Conservation (phyloP, 2,113 vertebrate species). For the Tachycineta bicolor region DNA sequence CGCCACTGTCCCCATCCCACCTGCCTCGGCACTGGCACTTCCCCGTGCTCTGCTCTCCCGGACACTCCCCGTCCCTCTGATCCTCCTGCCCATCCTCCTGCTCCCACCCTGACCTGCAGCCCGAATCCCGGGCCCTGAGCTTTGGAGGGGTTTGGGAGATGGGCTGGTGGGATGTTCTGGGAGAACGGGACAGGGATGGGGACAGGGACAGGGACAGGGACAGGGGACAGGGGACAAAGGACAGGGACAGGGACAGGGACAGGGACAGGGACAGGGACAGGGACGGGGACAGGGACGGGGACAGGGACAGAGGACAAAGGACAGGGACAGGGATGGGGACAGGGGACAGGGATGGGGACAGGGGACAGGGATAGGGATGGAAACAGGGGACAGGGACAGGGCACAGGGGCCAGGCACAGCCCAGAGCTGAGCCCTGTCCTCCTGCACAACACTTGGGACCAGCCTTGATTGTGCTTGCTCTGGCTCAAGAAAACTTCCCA, state of each 20-base stretch:
- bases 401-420: not conserved
- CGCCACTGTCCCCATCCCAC: not conserved
- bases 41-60: too few species aligned
- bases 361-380: not conserved
- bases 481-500: not conserved
- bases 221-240: too few species aligned
- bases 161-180: not conserved
- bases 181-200: not conserved
- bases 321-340: not conserved
- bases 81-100: not conserved
- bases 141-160: not conserved
- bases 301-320: not conserved
- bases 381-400: too few species aligned
- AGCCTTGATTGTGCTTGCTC: not conserved
- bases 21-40: rapidly evolving
- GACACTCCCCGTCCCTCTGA: too few species aligned
- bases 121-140: rapidly evolving
- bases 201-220: not conserved
- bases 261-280: not conserved
- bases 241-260: too few species aligned
- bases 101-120: not conserved
- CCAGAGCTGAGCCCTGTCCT: not conserved
- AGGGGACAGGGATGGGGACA: not conserved
- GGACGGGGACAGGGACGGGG: not conserved
- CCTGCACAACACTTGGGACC: not conserved